Evolutionary conservation across 2,113 vertebrate genomes (phyloP), one percentile per base, ranked within the genome.

Genomic region (Pterophyllum scalare): DNA sequence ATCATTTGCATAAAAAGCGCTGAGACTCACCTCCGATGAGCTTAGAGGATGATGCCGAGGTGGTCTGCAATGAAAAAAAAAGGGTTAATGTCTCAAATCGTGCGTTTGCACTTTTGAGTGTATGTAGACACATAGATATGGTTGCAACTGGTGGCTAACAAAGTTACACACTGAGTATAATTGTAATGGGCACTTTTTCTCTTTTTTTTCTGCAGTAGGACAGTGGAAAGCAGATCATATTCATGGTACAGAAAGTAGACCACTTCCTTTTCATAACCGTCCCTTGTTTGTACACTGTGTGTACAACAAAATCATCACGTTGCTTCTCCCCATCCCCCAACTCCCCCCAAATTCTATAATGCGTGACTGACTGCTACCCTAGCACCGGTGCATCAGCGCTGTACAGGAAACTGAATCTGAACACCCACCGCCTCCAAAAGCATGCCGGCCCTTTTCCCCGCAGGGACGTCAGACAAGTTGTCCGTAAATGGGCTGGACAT

Each of bases 21-120:
- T 58, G 33, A 60, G 24, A 86, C 85, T 14, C 88, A 95, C 94
- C 89, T 84, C 7, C 10, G 2, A 1, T 84, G 1, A n/a, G 3
- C 67, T 76, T 86, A 1, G 79, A 79, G 24, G 2, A 20, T 0
- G 43, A 46, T 59, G 7, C 59, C 15, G 88, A 77, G 3, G 19
- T 2, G 1, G 0, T 65, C 93, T 95, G 88, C 75, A 83, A 59
- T 1, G 15, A 12, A 74, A 62, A 60, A 2, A n/a, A 46, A 76
- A 83, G 40, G 19, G 26, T 54, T 72, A 31, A 72, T 2, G 2
- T 59, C 1, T 49, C 33, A 43, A 40, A 6, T 33, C 6, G 10
- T 75, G 26, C 52, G 13, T 72, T 56, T 64, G 40, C 43, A 17
- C 28, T 15, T 40, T 14, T 46, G 52, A 65, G 26, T 6, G 14